Evolutionary conservation across 2,888 invertebrate species (phyloP), one percentile per base, ranked within the genome.

Genomic region (Epiperipatus broadwayi): DNA sequence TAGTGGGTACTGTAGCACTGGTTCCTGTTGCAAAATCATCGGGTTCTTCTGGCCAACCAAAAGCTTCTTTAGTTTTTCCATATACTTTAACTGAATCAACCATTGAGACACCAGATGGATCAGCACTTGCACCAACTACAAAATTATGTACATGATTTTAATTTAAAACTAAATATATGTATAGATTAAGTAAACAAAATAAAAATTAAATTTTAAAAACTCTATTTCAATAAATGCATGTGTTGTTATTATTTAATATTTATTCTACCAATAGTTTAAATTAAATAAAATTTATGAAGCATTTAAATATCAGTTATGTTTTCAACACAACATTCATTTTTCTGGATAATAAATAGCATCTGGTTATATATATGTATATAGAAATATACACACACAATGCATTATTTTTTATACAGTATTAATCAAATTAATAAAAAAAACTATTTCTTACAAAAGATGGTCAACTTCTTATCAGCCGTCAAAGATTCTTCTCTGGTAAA

Each of bases 11-110:
- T 4, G 33, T 4, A n/a, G 25, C 21, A 2, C 18, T 29, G 12
- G 35, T 37, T 1, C 39, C 21, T 15, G 41, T 21, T n/a, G 47
- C 21, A 22, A 64, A 58, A 44, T 91, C 91, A 51, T 91, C 89
- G 5, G 71, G 73, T 52, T 93, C 91, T 56, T 93, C 91, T 0
- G 89, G 89, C 93, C 91, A 93, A 29, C 89, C 89, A 53, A 93
- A 89, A 1, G 77, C 69, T 55, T 91, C 91, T 59, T 93, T 93
- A 2, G 83, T 80, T 62, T 87, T 89, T 1, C 87, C 87, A 56
- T 91, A 91, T 15, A 84, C 75, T 67, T 89, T 89, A 16, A 93
- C 75, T 33, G 81, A 83, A 58, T 95, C 91, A 1, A 95, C 71
- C 74, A 91, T 80, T 1, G 79, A 84, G 4, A 89, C 77, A 30